Base-by-base conservation (phyloP, 2,888 invertebrate species). In the Cerceris ruficornis region DNA sequence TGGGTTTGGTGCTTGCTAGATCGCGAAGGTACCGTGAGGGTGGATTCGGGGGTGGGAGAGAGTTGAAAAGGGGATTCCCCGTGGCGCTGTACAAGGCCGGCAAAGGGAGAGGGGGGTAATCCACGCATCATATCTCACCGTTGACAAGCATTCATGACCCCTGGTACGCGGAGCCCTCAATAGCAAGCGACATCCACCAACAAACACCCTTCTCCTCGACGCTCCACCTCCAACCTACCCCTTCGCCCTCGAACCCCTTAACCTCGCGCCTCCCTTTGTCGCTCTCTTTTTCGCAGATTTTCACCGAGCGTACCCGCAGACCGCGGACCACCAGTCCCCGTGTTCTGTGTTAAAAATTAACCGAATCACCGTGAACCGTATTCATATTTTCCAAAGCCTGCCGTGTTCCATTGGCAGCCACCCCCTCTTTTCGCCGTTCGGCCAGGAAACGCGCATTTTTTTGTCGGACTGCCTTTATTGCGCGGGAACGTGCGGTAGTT, bases 71-170 rank as follows among this genome's bases (percentile, higher is more conserved):
- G 81, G 79, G 79, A 73, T 77, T 76, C 75, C 73, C 77, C 74
- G 80, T 69, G 81, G 70, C 74, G 79, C 64, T 77, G 79, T 80
- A 81, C 73, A 77, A 73, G 66, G 66, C 49, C 60, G 80, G 67
- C 57, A 13, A 68, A 69, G 54, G 69, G 76, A 28, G 77, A 58
- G 75, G 80, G 80, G 75, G 88, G 86, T 89, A 88, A 90, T 90
- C 88, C 89, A 86, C 85, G 88, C 88, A 88, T 89, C 90, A 90
- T 90, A 88, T 89, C 88, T 89, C 88, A 89, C 84, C 84, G 89
- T 87, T 90, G 90, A 90, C 90, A 90, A 88, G 89, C 89, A 90
- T 90, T 90, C 89, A 90, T 87, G 87, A 88, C 85, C 88, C 86
- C 81, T 80, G 84, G 77, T 82, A 77, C 81, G 81, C 81, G 79